phyloP scores from a whole-genome alignment of 2,888 invertebrate genomes.

The Abrostola tripartita region DNA sequence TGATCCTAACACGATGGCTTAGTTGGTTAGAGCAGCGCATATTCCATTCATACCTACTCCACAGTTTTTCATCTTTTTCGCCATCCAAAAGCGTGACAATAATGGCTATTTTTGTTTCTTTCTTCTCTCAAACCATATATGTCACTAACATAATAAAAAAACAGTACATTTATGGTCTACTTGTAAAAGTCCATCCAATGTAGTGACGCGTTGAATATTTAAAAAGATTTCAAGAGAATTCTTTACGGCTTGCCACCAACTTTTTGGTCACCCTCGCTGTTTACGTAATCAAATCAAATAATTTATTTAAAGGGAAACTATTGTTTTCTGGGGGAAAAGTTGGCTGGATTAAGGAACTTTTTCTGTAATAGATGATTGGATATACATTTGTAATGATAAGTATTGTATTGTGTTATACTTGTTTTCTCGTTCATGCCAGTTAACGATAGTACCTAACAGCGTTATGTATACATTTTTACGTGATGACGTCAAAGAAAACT shows the following conservation, averaged over 20 bases:
- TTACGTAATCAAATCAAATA: slow-evolving; percentile 54
- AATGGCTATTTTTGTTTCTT: slow-evolving; percentile 23
- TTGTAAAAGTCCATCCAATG: slow-evolving; percentile 38
- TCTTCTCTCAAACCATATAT: slow-evolving; percentile 13
- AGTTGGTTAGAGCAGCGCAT: too few species aligned
- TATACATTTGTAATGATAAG: too few species aligned
- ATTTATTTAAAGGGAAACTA: slow-evolving; percentile 51
- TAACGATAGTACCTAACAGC: too few species aligned
- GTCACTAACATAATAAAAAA: slow-evolving; percentile 41
- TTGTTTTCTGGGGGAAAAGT: slow-evolving; percentile 28
- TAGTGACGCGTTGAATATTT: slow-evolving; percentile 47
- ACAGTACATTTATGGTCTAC: slow-evolving; percentile 31
- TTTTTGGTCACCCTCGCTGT: slow-evolving; percentile 40
- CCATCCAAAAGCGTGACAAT: not conserved
- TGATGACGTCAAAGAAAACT: too few species aligned
- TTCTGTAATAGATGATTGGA: not conserved
- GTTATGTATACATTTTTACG: too few species aligned
- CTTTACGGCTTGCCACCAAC: slow-evolving; percentile 31
- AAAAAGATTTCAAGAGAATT: slow-evolving; percentile 29
- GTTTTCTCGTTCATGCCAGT: too few species aligned
- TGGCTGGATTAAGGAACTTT: not conserved
- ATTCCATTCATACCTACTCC: too few species aligned
- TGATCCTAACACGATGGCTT: too few species aligned
- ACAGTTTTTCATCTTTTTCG: too few species aligned
- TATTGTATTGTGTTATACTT: too few species aligned